Evolutionary conservation across 2,113 vertebrate genomes (phyloP).

Genomic region (Cochlearius cochlearius): DNA sequence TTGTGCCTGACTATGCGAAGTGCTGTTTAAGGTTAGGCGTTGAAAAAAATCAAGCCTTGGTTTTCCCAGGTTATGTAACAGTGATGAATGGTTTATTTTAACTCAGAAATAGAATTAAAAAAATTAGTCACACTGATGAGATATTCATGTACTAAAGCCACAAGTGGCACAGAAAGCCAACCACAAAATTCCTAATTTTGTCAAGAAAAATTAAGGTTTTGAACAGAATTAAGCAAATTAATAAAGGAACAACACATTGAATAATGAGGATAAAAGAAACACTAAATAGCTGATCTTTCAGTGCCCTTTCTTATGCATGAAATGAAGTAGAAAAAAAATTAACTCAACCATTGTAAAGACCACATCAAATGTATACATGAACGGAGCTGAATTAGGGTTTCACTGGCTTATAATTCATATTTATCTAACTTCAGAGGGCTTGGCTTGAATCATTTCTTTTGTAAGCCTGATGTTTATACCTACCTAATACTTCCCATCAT

Average conservation of each 20-base stretch:
- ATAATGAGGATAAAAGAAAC: neutral
- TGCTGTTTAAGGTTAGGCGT: neutral
- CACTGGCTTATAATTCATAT: neutral
- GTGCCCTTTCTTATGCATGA: neutral
- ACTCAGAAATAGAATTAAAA: neutral
- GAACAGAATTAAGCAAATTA: neutral
- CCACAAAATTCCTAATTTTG: rapidly evolving
- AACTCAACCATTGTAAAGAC: neutral
- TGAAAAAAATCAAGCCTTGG: neutral
- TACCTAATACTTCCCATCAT: neutral
- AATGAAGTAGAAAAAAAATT: neutral
- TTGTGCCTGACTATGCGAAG: neutral
- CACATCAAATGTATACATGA: neutral
- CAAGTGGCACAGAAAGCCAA: neutral
- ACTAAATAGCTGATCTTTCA: neutral
- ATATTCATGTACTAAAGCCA: neutral
- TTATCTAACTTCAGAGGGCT: neutral
- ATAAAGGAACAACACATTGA: neutral
- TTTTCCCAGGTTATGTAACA: neutral
- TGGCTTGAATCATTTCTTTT: neutral
- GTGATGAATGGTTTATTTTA: neutral
- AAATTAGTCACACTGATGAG: neutral
- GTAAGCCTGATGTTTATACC: neutral
- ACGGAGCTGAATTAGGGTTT: neutral
- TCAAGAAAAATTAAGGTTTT: neutral